Base-by-base conservation (phyloP, 2,797 vertebrate genomes). In the Dendrocincla tyrannina region DNA sequence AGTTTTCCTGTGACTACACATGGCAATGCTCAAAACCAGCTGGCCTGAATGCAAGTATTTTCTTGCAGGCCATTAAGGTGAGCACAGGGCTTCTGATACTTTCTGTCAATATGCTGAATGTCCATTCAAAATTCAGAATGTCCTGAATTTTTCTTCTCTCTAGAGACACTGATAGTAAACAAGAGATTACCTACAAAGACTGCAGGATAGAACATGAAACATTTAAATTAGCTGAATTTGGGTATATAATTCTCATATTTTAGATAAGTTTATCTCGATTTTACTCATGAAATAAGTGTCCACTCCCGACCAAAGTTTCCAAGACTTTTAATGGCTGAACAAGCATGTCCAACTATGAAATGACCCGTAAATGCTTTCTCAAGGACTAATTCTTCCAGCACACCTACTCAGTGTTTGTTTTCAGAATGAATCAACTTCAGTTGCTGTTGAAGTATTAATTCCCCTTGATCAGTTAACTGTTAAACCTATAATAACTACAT, bases 321-420 rank as follows among this genome's bases (percentile, higher is more conserved):
- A 79, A 27, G 14, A 41, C 53, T 50, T 47, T 24, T 6, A 63
- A 83, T 5, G 27, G 58, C 39, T 92, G 69, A 95, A 88, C 82
- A 96, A 94, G 83, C 75, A 83, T 0, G n/a, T 81, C 52, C 52
- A 76, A 33, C 77, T 69, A 86, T 22, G 64, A 95, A 94, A 88
- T 91, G 95, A 95, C 89, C 93, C 1, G 1, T 92, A 94, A 93
- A 93, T 53, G 67, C 91, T 79, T 94, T 92, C 77, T 90, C 91
- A 96, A 96, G 94, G 95, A 88, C 94, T 96, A 79, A 85, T 63
- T 84, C 77, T 82, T 90, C 59, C 80, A 94, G 80, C 70, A 94
- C 52, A 55, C 55, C 94, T 90, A 81, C 80, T 84, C 18, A 82
- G 49, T 86, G 70, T 91, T 94, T 96, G 67, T 66, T 95, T 95